phyloP scores from a whole-genome alignment of 2,113 vertebrate species.

The Brachyistius frenatus region DNA sequence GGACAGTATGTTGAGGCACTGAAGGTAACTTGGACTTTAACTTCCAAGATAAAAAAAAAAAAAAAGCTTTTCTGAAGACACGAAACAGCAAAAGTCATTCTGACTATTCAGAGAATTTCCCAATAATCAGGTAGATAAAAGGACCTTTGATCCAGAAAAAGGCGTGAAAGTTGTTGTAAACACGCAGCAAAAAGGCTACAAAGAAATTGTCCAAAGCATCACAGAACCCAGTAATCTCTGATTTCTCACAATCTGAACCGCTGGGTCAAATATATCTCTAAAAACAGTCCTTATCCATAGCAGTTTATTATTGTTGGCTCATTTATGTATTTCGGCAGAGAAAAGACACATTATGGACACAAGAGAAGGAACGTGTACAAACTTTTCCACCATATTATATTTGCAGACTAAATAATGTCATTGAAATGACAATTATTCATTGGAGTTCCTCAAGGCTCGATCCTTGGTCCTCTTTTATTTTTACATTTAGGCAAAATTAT shows the following conservation, averaged over 20 bases:
- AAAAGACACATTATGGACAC: too few relatives aligned
- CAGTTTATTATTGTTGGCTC: neutral
- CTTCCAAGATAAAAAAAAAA: conserved; percentile 21
- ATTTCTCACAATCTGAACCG: neutral
- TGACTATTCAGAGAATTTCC: neutral
- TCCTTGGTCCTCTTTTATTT: too few relatives aligned
- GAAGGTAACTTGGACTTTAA: conserved; percentile 4
- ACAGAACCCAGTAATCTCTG: neutral
- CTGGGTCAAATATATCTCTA: neutral
- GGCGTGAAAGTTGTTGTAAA: too few relatives aligned
- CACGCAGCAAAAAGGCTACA: too few relatives aligned
- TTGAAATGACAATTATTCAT: too few relatives aligned
- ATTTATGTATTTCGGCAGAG: neutral
- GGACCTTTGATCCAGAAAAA: neutral
- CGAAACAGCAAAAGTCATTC: neutral
- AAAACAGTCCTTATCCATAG: neutral
- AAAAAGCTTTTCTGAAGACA: conserved; percentile 5
- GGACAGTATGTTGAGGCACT: neutral
- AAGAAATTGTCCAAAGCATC: too few relatives aligned
- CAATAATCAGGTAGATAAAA: too few relatives aligned
- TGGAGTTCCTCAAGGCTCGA: too few relatives aligned
- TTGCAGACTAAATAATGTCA: too few relatives aligned
- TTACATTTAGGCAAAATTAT: too few relatives aligned
- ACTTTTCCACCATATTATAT: too few relatives aligned
- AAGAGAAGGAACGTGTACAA: too few relatives aligned